A percentile compares a stretch with the other conserved stretches of the same genome.
Conservation (phyloP, 2,888 invertebrate species). For the Lapara coniferarum region DNA sequence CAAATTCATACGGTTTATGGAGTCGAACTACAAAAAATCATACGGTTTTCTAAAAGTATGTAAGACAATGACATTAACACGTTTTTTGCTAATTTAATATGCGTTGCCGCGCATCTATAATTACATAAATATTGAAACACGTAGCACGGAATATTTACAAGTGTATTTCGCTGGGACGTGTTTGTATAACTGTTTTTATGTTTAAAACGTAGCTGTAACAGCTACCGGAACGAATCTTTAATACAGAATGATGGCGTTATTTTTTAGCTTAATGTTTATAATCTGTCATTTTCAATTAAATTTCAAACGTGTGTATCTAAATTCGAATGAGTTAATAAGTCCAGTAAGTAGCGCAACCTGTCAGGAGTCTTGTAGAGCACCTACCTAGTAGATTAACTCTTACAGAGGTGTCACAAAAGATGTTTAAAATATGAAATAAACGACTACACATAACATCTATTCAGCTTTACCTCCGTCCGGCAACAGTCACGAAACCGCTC, state of each 20-base stretch:
- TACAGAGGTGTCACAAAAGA: too few relatives aligned
- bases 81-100: conserved; percentile 1
- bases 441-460: too few relatives aligned
- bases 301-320: conserved; percentile 19
- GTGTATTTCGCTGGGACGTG: conserved; percentile 22
- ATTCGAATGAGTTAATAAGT: neutral
- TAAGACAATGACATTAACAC: conserved; percentile 2
- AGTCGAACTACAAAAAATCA: neutral
- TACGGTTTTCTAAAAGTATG: neutral
- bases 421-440: too few relatives aligned
- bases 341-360: neutral
- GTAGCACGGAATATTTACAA: conserved; percentile 27
- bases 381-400: too few relatives aligned
- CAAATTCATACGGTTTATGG: neutral
- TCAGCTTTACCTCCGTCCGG: too few relatives aligned
- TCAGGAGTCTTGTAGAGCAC: too few relatives aligned
- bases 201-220: conserved; percentile 42
- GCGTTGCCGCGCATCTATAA: conserved; percentile 7
- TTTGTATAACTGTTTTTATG: conserved; percentile 40
- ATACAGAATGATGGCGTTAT: conserved; percentile 42
- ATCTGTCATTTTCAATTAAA: conserved; percentile 27
- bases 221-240: conserved; percentile 48
- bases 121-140: conserved; percentile 4
- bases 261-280: conserved; percentile 35
- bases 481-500: too few relatives aligned